Base-by-base conservation (phyloP, 2,888 invertebrate species). In the Teleogryllus oceanicus region DNA sequence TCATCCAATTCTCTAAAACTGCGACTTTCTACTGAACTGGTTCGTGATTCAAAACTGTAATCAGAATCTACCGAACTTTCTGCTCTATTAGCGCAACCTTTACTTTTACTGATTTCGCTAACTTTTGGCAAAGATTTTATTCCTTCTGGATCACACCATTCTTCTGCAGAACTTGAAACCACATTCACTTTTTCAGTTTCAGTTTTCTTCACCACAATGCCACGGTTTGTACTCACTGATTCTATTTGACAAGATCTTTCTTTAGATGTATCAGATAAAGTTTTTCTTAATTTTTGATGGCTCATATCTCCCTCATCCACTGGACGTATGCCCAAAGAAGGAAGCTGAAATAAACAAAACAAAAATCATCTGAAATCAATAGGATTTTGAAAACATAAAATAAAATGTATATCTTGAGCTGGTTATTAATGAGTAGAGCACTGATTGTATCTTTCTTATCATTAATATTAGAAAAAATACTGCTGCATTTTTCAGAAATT, bases 31-130 rank as follows among this genome's bases (percentile, higher is more conserved):
- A 81, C 77, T 20, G 81, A 81, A 76, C 82, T 83, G n/a, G 81
- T 79, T 77, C 82, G 82, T 12, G 83, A 83, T 78, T 80, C 82
- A 78, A 82, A 83, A 79, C 83, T 82, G 81, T 82, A 81, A 74
- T 82, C 82, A 12, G 83, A 82, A 75, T 82, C 83, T 50, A 80
- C 82, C 20, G 82, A 83, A 79, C 83, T 82, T 74, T 82, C 83
- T 51, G 80, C 78, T 20, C 80, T 78, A 13, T 79, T 75, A 37
- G 50, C 12, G 12, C 49, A 49, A 24, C 37, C 12, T 18, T 49
- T 49, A 77, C 49, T 24, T 77, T 77, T 77, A 11, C 20, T n/a
- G 49, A 77, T 24, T 77, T 77, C 49, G 20, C 37, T 37, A 20
- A 77, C n/a, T 49, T 21, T 77, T 77, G n/a, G n/a, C 37, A 77